Evolutionary conservation across 2,797 vertebrate genomes (phyloP).

Genomic region (Huso huso): DNA sequence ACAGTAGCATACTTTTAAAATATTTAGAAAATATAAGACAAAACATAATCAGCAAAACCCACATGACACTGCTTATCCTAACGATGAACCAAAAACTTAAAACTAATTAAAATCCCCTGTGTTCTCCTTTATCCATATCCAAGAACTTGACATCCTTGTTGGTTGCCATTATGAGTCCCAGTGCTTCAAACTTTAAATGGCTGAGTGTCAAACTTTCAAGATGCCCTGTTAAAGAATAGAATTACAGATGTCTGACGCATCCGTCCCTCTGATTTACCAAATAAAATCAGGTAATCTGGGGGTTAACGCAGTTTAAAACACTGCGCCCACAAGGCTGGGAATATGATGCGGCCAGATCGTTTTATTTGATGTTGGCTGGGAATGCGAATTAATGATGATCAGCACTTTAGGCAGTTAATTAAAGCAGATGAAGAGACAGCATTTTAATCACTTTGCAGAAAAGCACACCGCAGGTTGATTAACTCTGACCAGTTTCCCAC

Average conservation of each 20-base stretch:
- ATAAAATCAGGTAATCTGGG: background rate
- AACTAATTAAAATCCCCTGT: no score
- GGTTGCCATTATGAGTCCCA: background rate
- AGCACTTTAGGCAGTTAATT: slow-evolving; percentile 23
- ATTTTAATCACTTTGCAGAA: slow-evolving; percentile 14
- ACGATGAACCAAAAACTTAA: no score
- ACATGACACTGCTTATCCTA: no score
- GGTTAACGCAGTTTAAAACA: slow-evolving; percentile 19
- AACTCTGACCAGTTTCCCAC: slow-evolving; percentile 21
- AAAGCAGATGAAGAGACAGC: slow-evolving; percentile 9
- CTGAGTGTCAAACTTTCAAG: background rate
- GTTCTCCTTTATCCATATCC: no score
- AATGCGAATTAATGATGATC: slow-evolving; percentile 16
- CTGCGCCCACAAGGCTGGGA: background rate
- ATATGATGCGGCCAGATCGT: slow-evolving; percentile 5
- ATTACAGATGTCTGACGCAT: background rate
- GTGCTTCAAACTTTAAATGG: background rate
- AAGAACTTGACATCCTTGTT: no score
- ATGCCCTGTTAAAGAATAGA: background rate
- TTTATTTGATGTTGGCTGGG: slow-evolving; percentile 15
- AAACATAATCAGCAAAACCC: no score
- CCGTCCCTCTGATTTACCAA: background rate
- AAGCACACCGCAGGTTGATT: slow-evolving; percentile 7
- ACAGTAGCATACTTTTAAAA: no score
- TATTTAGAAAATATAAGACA: no score